phyloP scores from a whole-genome alignment of 2,797 vertebrate species.

The Mormyrus proboscirostris region DNA sequence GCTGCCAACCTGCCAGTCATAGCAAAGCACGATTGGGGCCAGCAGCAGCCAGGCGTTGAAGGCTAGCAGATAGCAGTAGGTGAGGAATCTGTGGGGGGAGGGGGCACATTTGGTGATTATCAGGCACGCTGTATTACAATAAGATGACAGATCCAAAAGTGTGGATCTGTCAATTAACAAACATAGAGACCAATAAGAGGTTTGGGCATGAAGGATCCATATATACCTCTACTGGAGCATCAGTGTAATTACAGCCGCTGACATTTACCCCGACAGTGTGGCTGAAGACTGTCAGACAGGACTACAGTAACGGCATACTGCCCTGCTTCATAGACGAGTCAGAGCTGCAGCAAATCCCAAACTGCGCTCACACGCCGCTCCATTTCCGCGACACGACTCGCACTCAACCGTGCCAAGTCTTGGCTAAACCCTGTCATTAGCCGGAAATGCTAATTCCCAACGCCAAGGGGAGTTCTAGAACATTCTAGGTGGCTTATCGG shows the following conservation, averaged over 20 bases:
- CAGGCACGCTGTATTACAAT: background rate
- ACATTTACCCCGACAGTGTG: background rate
- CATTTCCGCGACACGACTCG: background rate
- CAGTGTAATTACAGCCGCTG: background rate
- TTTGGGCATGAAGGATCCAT: background rate
- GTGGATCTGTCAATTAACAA: background rate
- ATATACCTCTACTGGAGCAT: background rate
- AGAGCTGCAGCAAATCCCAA: background rate
- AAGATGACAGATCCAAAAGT: background rate
- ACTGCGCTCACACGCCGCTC: background rate
- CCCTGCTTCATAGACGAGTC: background rate
- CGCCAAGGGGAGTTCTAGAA: background rate
- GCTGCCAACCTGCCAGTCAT: slow-evolving; percentile 97
- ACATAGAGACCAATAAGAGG: background rate
- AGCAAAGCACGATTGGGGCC: slow-evolving; percentile 81
- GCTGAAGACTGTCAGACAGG: background rate
- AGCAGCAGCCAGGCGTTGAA: slow-evolving; percentile 90
- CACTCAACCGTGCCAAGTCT: background rate
- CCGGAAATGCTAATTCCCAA: background rate
- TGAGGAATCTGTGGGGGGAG: slow-evolving; percentile 68
- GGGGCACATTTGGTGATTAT: background rate
- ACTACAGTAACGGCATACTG: background rate
- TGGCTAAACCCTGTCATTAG: background rate
- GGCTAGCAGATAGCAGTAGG: slow-evolving; percentile 86
- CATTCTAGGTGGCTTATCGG: background rate